phyloP scores from a whole-genome alignment of 2,113 vertebrate species.

The Epinephelus cyanopodus region DNA sequence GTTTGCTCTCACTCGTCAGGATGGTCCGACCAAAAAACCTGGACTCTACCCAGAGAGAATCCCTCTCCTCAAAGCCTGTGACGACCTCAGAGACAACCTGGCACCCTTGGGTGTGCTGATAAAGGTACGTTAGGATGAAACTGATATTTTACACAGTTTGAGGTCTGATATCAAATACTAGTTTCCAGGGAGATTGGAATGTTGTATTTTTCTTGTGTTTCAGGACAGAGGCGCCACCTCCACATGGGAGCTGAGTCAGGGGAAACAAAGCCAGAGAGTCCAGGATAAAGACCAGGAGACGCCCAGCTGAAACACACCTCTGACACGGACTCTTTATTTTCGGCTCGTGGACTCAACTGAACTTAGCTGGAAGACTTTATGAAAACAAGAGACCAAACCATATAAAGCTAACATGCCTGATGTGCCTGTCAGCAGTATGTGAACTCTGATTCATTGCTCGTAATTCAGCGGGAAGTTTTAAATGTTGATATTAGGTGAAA shows the following conservation, averaged over 20 bases:
- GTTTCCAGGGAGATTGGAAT: not conserved
- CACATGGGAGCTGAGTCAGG: constrained; percentile 89
- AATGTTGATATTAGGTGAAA: no score
- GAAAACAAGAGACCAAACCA: not conserved
- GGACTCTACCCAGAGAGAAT: constrained; percentile 81
- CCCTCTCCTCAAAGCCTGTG: constrained; percentile 91
- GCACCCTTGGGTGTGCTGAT: constrained; percentile 88
- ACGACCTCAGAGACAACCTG: constrained; percentile 88
- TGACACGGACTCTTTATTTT: not conserved
- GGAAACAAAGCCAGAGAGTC: constrained; percentile 30
- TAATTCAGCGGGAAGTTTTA: not conserved
- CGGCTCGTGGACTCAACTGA: not conserved
- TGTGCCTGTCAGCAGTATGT: constrained; percentile 10
- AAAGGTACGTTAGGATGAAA: constrained; percentile 82
- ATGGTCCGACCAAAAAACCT: constrained; percentile 18
- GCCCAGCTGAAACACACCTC: constrained; percentile 1
- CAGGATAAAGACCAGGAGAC: constrained; percentile 35
- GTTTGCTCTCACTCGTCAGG: constrained; percentile 83
- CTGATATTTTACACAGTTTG: not conserved
- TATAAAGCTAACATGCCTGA: not conserved
- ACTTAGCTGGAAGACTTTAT: not conserved
- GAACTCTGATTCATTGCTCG: not conserved
- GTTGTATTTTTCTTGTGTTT: constrained; percentile 30
- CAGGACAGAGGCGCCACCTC: constrained; percentile 91
- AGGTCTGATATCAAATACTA: not conserved